Percentiles rank a stretch among this genome's conserved stretches.
Evolutionary conservation across 2,797 vertebrate genomes (phyloP).

Genomic region (Sebastes vulpes): DNA sequence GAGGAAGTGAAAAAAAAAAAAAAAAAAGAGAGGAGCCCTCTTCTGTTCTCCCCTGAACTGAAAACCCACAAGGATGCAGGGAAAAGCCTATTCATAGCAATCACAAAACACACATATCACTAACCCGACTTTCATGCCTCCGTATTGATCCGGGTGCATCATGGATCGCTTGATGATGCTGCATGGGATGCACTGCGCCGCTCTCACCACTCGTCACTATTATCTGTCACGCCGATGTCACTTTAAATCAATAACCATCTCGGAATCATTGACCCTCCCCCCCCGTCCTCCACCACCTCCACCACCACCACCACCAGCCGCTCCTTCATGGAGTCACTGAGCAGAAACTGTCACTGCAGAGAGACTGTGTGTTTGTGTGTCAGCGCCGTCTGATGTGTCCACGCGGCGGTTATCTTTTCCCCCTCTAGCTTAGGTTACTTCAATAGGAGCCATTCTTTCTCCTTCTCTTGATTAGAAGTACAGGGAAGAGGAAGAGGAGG

Average conservation of each 20-base stretch:
- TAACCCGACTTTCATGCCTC: constrained; percentile 23
- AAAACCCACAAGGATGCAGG: constrained; percentile 31
- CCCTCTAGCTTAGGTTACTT: constrained; percentile 57
- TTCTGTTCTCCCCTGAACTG: neutral
- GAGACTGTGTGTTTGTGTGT: neutral
- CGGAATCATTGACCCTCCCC: constrained; percentile 28
- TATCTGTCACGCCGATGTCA: constrained; percentile 57
- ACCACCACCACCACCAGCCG: neutral
- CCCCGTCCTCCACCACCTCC: no score
- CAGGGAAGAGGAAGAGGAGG: neutral
- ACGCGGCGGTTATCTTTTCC: constrained; percentile 24
- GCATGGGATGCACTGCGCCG: constrained; percentile 12
- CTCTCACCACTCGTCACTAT: constrained; percentile 26
- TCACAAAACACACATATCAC: constrained; percentile 35
- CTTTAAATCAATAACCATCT: constrained; percentile 71
- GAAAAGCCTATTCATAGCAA: constrained; percentile 27
- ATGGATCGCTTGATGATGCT: constrained; percentile 24
- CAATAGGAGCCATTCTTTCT: constrained; percentile 64
- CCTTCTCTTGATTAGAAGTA: constrained; percentile 52
- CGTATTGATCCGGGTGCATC: constrained; percentile 53
- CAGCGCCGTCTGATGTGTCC: constrained; percentile 28
- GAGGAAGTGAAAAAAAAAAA: neutral
- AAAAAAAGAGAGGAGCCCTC: neutral
- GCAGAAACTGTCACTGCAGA: constrained; percentile 29
- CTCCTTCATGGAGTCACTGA: constrained; percentile 24